These are phyloP conservation scores for Cuniculus paca DNA, from an alignment of 2,797 vertebrate genomes.

Conservation along the genomic window DNA sequence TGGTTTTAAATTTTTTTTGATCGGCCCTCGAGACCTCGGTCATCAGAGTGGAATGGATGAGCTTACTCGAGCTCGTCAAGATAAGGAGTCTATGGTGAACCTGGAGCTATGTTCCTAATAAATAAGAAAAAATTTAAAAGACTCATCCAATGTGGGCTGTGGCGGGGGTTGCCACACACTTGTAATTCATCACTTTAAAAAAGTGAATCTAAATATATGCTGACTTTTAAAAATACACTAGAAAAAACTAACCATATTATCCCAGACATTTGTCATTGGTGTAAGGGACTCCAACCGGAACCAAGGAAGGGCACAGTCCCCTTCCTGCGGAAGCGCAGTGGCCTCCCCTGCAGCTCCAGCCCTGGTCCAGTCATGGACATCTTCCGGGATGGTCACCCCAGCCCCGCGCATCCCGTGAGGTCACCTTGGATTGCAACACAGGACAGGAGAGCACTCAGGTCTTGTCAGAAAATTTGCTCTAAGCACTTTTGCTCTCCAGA, in stretches of 20 bases:
- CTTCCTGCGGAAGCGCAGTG: accelerated
- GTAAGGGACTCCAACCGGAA: accelerated
- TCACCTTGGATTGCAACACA: background rate
- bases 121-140: background rate
- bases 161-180: too few species aligned
- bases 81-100: background rate
- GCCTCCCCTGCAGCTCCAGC: background rate
- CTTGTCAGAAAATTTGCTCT: background rate
- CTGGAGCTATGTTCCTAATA: background rate
- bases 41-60: background rate
- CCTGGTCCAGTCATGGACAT: background rate
- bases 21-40: background rate
- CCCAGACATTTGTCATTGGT: background rate
- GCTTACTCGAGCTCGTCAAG: background rate
- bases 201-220: background rate
- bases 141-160: too few species aligned
- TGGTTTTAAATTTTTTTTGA: background rate
- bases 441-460: background rate
- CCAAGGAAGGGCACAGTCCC: accelerated
- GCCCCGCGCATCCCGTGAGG: background rate
- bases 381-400: background rate
- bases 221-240: background rate
- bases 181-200: background rate
- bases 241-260: background rate
- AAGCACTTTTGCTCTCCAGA: background rate